Evolutionary conservation across 2,888 invertebrate species (phyloP).

Genomic region (Hydropsyche betteni): DNA sequence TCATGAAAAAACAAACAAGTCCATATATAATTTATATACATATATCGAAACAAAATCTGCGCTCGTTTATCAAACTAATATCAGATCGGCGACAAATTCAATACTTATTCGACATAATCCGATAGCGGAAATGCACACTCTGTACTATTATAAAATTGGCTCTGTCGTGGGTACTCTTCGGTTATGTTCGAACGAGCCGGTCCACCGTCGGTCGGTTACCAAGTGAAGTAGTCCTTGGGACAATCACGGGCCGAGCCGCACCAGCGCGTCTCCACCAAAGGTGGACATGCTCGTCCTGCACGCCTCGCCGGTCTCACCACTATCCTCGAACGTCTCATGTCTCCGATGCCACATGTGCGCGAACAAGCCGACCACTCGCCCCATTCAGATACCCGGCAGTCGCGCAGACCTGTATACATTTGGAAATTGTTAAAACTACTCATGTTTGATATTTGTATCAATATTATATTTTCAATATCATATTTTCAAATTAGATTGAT

Average conservation of each 20-base stretch:
- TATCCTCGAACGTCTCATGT: slow-evolving; percentile 81
- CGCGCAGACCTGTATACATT: slow-evolving; percentile 58
- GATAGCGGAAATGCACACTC: not conserved
- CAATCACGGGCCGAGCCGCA: slow-evolving; percentile 81
- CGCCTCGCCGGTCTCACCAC: slow-evolving; percentile 80
- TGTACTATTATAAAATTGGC: too few relatives aligned
- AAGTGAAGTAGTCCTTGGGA: slow-evolving; percentile 71
- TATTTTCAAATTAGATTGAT: too few relatives aligned
- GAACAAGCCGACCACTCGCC: slow-evolving; percentile 88
- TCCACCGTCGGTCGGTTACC: slow-evolving; percentile 58
- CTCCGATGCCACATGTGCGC: slow-evolving; percentile 89
- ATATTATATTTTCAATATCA: too few relatives aligned
- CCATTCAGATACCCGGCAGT: slow-evolving; percentile 88
- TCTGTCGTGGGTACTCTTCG: not conserved
- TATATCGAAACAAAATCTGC: not conserved
- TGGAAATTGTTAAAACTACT: too few relatives aligned
- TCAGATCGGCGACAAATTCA: not conserved
- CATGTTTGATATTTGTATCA: too few relatives aligned
- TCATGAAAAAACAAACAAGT: too few relatives aligned
- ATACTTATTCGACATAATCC: not conserved
- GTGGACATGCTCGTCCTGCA: slow-evolving; percentile 85
- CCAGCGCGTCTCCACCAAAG: slow-evolving; percentile 86
- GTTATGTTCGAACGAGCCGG: slow-evolving; percentile 3
- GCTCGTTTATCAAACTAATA: not conserved
- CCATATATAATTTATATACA: too few relatives aligned